phyloP scores from a whole-genome alignment of 2,797 vertebrate species.

The Acrossocheilus wenchowensis region DNA sequence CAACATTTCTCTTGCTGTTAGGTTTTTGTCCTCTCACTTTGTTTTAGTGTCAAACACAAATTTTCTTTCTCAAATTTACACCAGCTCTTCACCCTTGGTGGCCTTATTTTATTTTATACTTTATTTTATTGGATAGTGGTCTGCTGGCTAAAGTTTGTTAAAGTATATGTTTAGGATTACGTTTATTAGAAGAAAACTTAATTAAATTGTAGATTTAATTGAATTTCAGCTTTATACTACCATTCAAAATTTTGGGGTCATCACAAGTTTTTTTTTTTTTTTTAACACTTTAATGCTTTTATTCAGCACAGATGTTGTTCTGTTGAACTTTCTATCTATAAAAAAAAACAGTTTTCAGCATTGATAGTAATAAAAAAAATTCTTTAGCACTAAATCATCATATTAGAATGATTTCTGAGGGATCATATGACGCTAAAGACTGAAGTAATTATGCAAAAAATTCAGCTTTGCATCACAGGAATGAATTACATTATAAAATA shows the following conservation, averaged over 20 bases:
- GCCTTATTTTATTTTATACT: neutral
- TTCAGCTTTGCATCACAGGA: rapidly evolving
- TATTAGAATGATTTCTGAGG: neutral
- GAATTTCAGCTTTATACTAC: neutral
- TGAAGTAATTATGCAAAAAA: neutral
- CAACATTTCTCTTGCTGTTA: constrained; percentile 14
- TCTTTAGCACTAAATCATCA: neutral
- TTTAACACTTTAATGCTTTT: neutral
- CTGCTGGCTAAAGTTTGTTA: neutral
- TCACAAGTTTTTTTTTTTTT: neutral
- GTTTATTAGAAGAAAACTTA: neutral
- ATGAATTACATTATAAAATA: neutral
- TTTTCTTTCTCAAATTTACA: neutral
- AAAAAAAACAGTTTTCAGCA: neutral
- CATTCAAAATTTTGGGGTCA: neutral
- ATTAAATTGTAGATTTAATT: neutral
- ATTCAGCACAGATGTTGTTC: neutral
- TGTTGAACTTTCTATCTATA: neutral
- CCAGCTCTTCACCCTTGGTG: neutral
- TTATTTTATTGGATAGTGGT: neutral
- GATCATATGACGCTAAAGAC: neutral
- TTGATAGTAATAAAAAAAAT: neutral
- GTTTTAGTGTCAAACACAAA: neutral
- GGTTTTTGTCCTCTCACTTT: neutral
- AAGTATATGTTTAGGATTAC: neutral